Conservation (phyloP, 2,113 vertebrate genomes). For the Anthoscopus minutus region DNA sequence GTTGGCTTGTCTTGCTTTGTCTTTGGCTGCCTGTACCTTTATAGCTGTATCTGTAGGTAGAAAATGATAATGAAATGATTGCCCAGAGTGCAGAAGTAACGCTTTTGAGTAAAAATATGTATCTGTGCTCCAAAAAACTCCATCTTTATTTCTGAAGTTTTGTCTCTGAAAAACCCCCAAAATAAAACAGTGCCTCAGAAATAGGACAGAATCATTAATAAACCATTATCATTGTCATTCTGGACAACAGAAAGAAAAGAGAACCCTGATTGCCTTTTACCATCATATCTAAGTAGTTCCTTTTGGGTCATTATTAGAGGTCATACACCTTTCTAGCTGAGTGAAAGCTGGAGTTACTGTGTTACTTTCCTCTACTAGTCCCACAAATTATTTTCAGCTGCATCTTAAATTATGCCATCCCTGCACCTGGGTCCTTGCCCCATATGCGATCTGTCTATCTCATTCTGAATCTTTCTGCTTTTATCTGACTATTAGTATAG, state of each 20-base stretch:
- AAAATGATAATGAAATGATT: neutral
- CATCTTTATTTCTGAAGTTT: neutral
- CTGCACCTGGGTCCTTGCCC: neutral
- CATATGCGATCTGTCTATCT: neutral
- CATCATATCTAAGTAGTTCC: neutral
- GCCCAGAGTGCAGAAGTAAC: neutral
- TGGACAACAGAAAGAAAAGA: neutral
- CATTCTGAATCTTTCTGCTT: neutral
- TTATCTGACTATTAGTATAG: neutral
- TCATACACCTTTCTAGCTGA: neutral
- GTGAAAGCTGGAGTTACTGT: neutral
- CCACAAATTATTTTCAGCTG: neutral
- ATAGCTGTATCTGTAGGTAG: slow-evolving; percentile 77
- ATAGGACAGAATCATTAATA: neutral
- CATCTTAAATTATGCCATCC: neutral
- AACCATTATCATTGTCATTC: neutral
- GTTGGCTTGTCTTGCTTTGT: slow-evolving; percentile 84
- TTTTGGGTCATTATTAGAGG: neutral
- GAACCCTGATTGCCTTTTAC: neutral
- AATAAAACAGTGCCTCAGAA: neutral
- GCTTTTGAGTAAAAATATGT: neutral
- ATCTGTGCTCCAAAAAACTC: neutral
- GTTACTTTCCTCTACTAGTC: neutral
- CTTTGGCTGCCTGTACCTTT: slow-evolving; percentile 84
- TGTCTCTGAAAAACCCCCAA: neutral